A percentile compares a stretch with the other conserved stretches of the same genome.
phyloP scores from a whole-genome alignment of 2,888 invertebrate species.

The Serrognathus titanus region DNA sequence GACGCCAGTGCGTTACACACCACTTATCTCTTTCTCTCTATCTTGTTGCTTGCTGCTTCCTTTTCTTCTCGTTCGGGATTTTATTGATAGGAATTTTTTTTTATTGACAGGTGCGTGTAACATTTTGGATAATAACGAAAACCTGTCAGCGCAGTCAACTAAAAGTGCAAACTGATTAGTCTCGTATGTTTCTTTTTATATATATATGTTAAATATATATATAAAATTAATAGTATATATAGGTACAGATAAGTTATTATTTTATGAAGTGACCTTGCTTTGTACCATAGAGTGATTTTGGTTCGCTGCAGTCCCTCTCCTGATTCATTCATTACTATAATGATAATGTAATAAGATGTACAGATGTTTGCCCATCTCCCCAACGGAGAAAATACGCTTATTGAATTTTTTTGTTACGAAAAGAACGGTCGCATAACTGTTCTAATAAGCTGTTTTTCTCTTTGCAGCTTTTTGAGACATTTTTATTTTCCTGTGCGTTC shows the following conservation, averaged over 20 bases:
- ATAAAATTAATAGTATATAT: constrained; percentile 40
- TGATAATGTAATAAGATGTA: constrained; percentile 27
- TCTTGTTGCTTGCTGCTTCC: constrained; percentile 31
- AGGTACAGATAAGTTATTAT: constrained; percentile 54
- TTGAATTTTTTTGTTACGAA: constrained; percentile 24
- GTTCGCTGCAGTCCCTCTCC: constrained; percentile 10
- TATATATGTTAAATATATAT: constrained; percentile 35
- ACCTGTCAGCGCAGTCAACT: constrained; percentile 31
- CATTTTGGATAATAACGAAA: constrained; percentile 3
- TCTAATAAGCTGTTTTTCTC: constrained; percentile 27
- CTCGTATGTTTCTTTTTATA: constrained; percentile 44
- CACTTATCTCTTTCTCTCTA: constrained; percentile 23
- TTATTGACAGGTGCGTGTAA: constrained; percentile 17
- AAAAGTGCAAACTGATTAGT: constrained; percentile 39
- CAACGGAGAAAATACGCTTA: constrained; percentile 29
- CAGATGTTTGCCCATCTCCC: constrained; percentile 34
- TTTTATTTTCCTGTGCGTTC: constrained; percentile 18
- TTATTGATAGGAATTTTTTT: constrained; percentile 13
- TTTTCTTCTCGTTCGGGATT: constrained; percentile 19
- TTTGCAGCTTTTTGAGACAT: constrained; percentile 31
- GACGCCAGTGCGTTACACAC: constrained; percentile 6
- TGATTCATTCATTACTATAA: constrained; percentile 3
- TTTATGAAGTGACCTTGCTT: constrained; percentile 62
- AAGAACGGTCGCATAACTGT: constrained; percentile 12
- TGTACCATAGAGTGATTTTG: constrained; percentile 53